phyloP scores from a whole-genome alignment of 2,888 invertebrate genomes.

The Nasonovia ribisnigri region DNA sequence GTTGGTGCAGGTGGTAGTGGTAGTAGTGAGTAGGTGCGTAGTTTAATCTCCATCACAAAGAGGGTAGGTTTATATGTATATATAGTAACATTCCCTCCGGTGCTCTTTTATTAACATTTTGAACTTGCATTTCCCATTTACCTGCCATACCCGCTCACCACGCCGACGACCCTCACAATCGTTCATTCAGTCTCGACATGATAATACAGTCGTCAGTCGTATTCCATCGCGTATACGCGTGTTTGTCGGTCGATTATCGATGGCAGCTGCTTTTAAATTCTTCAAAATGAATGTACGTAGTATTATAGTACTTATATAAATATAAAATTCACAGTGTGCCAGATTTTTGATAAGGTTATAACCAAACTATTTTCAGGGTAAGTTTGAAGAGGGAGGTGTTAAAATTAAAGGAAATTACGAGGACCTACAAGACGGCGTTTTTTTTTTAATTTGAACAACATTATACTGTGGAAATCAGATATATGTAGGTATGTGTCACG shows the following conservation, averaged over 20 bases:
- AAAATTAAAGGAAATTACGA: neutral
- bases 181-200: neutral
- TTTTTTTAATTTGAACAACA: no score
- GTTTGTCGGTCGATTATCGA: conserved; percentile 27
- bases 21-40: neutral
- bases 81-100: conserved; percentile 26
- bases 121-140: conserved; percentile 24
- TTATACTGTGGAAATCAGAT: neutral
- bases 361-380: neutral
- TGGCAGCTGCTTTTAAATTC: neutral
- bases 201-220: conserved; percentile 15
- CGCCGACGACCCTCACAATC: neutral
- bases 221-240: neutral
- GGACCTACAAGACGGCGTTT: neutral
- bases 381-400: neutral
- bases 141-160: neutral
- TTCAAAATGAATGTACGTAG: neutral
- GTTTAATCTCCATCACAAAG: conserved; percentile 58
- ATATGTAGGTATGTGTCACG: neutral
- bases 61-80: neutral
- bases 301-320: neutral
- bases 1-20: neutral
- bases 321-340: neutral
- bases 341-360: neutral
- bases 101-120: conserved; percentile 58